Conservation (phyloP, 2,888 invertebrate genomes). For the Sabatieria punctata region DNA sequence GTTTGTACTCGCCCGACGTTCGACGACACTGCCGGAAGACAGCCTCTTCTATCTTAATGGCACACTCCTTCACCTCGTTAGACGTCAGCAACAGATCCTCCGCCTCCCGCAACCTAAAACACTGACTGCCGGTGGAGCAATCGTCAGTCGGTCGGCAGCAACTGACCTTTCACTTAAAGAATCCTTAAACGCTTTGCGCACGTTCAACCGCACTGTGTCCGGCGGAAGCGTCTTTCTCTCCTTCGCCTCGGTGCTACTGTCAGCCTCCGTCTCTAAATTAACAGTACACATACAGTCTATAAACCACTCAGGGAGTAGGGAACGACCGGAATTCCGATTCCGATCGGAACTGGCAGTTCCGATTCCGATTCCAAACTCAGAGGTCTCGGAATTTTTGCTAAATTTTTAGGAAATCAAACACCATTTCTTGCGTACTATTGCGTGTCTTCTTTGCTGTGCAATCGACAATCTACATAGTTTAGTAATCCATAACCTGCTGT, state of each 20-base stretch:
- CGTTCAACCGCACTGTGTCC: conserved; percentile 60
- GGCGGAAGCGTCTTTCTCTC: conserved; percentile 15
- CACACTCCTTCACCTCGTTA: background rate
- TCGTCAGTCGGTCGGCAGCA: too few relatives aligned
- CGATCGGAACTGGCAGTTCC: too few relatives aligned
- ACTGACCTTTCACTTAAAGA: conserved; percentile 14
- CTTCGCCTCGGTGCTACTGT: background rate
- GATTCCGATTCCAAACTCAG: too few relatives aligned
- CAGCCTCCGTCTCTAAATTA: background rate
- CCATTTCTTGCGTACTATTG: too few relatives aligned
- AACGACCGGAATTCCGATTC: too few relatives aligned
- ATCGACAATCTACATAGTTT: too few relatives aligned
- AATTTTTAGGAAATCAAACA: too few relatives aligned
- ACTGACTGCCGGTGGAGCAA: conserved; percentile 1
- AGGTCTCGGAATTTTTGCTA: too few relatives aligned
- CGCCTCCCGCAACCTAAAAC: background rate
- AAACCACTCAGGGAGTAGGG: background rate
- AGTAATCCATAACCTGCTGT: too few relatives aligned
- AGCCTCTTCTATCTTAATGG: background rate
- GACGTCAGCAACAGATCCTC: background rate
- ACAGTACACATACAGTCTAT: background rate
- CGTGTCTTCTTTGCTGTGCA: too few relatives aligned
- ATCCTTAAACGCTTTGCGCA: conserved; percentile 53
- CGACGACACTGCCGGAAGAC: background rate
- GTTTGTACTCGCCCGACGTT: background rate